These are phyloP conservation scores for Vireo altiloquus DNA, from an alignment of 2,113 vertebrate species.

Conservation along the genomic window DNA sequence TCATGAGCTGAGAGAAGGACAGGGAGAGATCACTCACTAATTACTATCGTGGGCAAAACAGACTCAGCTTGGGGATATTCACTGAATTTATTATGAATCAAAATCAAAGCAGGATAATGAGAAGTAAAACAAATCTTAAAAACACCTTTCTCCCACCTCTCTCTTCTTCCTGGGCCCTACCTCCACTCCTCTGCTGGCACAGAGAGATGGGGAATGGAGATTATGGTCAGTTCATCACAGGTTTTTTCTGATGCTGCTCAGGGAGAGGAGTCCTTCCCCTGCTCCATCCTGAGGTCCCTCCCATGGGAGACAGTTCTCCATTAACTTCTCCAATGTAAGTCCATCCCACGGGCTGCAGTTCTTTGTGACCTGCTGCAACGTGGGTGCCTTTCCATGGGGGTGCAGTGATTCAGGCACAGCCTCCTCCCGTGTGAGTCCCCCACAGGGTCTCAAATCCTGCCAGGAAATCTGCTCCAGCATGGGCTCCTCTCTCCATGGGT, in stretches of 20 bases:
- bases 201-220: neutral
- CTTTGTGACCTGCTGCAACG: neutral
- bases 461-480: neutral
- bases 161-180: neutral
- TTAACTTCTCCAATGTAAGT: too few relatives aligned
- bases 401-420: neutral
- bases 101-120: neutral
- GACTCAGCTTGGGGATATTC: neutral
- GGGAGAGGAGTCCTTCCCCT: neutral
- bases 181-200: too few relatives aligned
- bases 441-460: neutral
- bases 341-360: neutral
- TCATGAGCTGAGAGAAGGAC: neutral
- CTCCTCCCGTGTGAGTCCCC: neutral
- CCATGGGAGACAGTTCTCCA: neutral
- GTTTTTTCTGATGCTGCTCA: neutral
- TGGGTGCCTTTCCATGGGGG: neutral
- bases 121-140: neutral
- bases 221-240: neutral
- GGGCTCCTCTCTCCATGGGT: accelerated
- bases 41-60: neutral
- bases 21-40: neutral
- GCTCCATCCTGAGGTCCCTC: neutral
- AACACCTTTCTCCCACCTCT: neutral
- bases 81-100: neutral